These are phyloP conservation scores for Blomia tropicalis DNA, from an alignment of 2,888 invertebrate genomes.

Conservation along the genomic window DNA sequence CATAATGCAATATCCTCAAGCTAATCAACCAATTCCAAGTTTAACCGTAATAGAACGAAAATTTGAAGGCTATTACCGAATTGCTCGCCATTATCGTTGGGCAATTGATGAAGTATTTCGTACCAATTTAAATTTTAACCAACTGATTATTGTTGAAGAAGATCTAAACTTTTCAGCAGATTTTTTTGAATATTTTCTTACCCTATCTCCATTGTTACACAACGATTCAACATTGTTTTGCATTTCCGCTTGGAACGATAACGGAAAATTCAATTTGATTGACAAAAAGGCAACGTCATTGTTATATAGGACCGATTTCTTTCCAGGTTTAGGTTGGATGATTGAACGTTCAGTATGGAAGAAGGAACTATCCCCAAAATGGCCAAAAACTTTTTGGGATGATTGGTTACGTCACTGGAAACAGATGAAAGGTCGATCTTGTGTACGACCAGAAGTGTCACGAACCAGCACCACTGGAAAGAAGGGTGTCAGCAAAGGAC, in stretches of 20 bases:
- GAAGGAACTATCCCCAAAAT: not conserved
- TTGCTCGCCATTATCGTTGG: slow-evolving; percentile 3
- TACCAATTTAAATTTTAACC: not conserved
- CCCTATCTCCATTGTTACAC: not conserved
- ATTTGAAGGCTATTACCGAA: not conserved
- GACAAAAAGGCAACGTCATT: not conserved
- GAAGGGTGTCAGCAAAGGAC: slow-evolving; percentile 10
- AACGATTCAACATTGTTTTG: not conserved
- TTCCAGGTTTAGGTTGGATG: slow-evolving; percentile 11
- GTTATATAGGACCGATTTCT: not conserved
- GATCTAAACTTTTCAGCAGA: slow-evolving; percentile 11
- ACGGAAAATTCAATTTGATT: slow-evolving; percentile 5
- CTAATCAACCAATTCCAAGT: not conserved
- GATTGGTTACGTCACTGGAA: not conserved
- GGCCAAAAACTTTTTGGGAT: slow-evolving; percentile 8
- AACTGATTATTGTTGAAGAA: slow-evolving; percentile 8
- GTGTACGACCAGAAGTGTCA: not conserved
- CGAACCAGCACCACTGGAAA: slow-evolving; percentile 6
- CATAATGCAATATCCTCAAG: not conserved
- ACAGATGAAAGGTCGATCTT: not conserved
- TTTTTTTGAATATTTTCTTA: slow-evolving; percentile 10
- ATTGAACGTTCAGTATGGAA: not conserved
- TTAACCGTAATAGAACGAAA: not conserved
- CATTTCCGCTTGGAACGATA: slow-evolving; percentile 11
- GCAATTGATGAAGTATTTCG: not conserved